Conservation (phyloP, 2,797 vertebrate species). For the Oreochromis grahami region DNA sequence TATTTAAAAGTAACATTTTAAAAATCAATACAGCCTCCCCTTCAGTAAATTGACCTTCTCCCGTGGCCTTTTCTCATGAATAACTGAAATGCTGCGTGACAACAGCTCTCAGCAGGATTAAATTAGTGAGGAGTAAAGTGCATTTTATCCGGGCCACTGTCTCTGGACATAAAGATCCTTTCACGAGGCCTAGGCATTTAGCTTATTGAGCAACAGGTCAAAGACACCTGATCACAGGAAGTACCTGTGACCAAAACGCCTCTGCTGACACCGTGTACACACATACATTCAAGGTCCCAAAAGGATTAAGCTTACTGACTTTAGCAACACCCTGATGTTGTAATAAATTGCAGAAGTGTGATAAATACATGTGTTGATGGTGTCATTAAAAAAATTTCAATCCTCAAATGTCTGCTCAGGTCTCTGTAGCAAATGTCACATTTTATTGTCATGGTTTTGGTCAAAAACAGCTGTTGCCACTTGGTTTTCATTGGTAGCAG, state of each 20-base stretch:
- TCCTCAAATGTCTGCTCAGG: too few species aligned
- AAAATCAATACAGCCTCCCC: slow-evolving; percentile 35
- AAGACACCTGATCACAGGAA: slow-evolving; percentile 28
- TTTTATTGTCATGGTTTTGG: neutral
- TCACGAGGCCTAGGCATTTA: slow-evolving; percentile 40
- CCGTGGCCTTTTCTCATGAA: slow-evolving; percentile 40
- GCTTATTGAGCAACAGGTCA: neutral
- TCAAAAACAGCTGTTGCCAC: neutral
- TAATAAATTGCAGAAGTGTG: neutral
- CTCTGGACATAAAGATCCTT: slow-evolving; percentile 30
- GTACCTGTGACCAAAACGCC: neutral
- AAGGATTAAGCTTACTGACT: neutral
- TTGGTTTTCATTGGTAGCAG: neutral
- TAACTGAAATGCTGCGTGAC: slow-evolving; percentile 49
- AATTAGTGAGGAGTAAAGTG: slow-evolving; percentile 43
- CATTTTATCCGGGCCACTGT: slow-evolving; percentile 31
- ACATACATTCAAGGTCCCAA: neutral
- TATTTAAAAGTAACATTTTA: slow-evolving; percentile 38
- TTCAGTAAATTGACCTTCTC: slow-evolving; percentile 51
- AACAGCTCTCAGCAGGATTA: slow-evolving; percentile 41
- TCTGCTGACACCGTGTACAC: neutral
- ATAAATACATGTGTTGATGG: neutral
- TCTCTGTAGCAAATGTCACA: neutral
- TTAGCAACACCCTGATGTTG: neutral
- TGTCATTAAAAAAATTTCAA: neutral